Percentiles rank a stretch among this genome's conserved stretches.
Evolutionary conservation across 1,140 invertebrate species (phyloP).

Genomic region (Chelonus insularis): DNA sequence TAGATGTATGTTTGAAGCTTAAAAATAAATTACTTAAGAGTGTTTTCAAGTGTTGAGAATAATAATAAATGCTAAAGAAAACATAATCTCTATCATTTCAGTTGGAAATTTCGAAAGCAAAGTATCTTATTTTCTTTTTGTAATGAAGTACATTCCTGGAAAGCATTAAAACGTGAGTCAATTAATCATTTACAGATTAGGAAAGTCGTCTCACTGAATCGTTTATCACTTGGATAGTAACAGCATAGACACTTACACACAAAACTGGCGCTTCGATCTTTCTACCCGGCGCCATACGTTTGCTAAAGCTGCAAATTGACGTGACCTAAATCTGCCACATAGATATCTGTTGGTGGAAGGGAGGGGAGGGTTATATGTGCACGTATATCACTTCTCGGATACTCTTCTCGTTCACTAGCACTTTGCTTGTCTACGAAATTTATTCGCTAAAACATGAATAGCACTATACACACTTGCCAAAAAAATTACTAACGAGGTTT

Average conservation of each 20-base stretch:
- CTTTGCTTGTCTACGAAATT: conserved; percentile 1
- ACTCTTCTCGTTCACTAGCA: neutral
- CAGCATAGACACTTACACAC: neutral
- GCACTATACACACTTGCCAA: too few relatives aligned
- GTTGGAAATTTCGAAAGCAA: too few relatives aligned
- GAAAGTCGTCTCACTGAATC: conserved; percentile 15
- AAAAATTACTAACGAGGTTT: neutral
- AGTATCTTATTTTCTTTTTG: too few relatives aligned
- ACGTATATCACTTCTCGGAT: conserved; percentile 4
- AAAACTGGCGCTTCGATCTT: conserved; percentile 12
- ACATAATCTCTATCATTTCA: too few relatives aligned
- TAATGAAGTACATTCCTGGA: neutral
- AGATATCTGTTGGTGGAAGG: conserved; percentile 18
- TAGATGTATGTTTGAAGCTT: too few relatives aligned
- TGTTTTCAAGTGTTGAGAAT: too few relatives aligned
- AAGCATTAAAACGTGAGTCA: conserved; percentile 6
- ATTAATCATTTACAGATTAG: conserved; percentile 33
- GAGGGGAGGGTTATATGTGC: conserved; percentile 15
- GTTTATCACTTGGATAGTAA: conserved; percentile 30
- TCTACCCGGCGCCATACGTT: conserved; percentile 22
- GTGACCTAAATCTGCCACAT: conserved; percentile 31
- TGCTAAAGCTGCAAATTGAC: conserved; percentile 32
- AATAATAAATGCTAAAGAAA: too few relatives aligned
- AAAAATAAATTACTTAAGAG: too few relatives aligned
- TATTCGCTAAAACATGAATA: conserved; percentile 7